Evolutionary conservation across 2,113 vertebrate genomes (phyloP), one percentile per base, ranked within the genome.

Genomic region (Gymnobelideus leadbeateri): DNA sequence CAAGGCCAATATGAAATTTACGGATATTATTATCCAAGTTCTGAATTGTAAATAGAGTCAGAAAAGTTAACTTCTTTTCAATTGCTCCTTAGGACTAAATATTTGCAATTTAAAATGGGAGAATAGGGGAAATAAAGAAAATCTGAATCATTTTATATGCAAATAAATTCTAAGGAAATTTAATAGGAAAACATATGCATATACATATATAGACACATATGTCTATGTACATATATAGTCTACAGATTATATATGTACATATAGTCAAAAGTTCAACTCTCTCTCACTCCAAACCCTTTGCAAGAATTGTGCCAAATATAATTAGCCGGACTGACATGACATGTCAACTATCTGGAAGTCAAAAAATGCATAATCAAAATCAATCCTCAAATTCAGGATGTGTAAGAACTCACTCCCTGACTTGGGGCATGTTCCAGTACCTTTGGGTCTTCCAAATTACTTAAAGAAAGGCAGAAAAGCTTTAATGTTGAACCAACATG

Each of bases 391-490:
- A 49, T 93, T 92, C 21, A 93, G 26, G 54, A 93, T 51, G 52
- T 92, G 84, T 89, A 16, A 92, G 95, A 95, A 52, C 28, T 49
- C 14, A 68, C 51, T 92, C 37, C 94, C 55, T 28, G 4, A n/a
- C 19, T 8, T 61, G 51, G 89, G 92, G 92, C 3, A 14, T 1
- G 3, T 46, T 43, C 53, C 92, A 57, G 92, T 77, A 28, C 68
- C 68, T 96, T 51, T 91, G 91, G n/a, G 93, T 37, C 50, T 95
- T 84, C 26, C n/a, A 10, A 19, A 77, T 92, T 26, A 92, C 43
- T 91, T 68, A 91, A 95, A 91, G 24, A 54, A 46, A 91, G 11
- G 90, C 50, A 50, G 47, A 68, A 26, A 84, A 84, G 6, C 16
- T 84, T 2, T 43, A 84, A 43, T 84, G 61, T 37, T 37, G 68